Percentiles rank a stretch among this genome's conserved stretches.
Evolutionary conservation across 2,797 vertebrate species (phyloP).

Genomic region (Bovichtus diacanthus): DNA sequence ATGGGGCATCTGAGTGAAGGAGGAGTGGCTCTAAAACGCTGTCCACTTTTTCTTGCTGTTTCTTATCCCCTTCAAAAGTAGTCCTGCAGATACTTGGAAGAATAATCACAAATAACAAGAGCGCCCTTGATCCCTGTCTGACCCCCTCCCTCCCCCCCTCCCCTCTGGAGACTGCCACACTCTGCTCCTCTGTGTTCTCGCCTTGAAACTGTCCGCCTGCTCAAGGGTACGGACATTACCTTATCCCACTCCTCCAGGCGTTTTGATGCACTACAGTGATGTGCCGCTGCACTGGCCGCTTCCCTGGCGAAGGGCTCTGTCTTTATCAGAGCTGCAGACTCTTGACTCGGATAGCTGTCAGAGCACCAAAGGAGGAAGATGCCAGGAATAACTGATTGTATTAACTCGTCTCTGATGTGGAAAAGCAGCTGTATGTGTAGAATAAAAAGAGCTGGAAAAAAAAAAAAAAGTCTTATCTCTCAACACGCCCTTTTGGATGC

Average conservation of each 20-base stretch:
- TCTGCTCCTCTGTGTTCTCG: conserved; percentile 55
- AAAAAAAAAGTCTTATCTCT: conserved; percentile 34
- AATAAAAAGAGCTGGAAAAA: conserved; percentile 19
- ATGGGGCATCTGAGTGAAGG: conserved; percentile 57
- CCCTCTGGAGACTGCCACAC: conserved; percentile 46
- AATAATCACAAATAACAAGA: conserved; percentile 81
- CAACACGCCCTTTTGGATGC: not conserved
- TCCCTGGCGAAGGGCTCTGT: conserved; percentile 38
- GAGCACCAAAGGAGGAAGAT: conserved; percentile 44
- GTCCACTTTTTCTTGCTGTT: conserved; percentile 49
- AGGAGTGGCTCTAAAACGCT: conserved; percentile 55
- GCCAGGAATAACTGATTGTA: conserved; percentile 44
- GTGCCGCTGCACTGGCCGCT: conserved; percentile 33
- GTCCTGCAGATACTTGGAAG: conserved; percentile 65
- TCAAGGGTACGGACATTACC: conserved; percentile 66
- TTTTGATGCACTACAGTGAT: conserved; percentile 49
- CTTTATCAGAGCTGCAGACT: conserved; percentile 61
- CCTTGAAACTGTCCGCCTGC: conserved; percentile 50
- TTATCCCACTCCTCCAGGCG: conserved; percentile 64
- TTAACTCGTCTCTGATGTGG: conserved; percentile 39
- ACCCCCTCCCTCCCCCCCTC: conserved; percentile 68
- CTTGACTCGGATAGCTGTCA: conserved; percentile 48
- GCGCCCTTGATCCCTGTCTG: conserved; percentile 78
- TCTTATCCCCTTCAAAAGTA: conserved; percentile 68
- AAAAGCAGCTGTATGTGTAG: conserved; percentile 40